A percentile compares a stretch with the other conserved stretches of the same genome.
These are phyloP conservation scores for Boloria euphrosyne DNA, from an alignment of 2,888 invertebrate genomes.

Conservation along the genomic window DNA sequence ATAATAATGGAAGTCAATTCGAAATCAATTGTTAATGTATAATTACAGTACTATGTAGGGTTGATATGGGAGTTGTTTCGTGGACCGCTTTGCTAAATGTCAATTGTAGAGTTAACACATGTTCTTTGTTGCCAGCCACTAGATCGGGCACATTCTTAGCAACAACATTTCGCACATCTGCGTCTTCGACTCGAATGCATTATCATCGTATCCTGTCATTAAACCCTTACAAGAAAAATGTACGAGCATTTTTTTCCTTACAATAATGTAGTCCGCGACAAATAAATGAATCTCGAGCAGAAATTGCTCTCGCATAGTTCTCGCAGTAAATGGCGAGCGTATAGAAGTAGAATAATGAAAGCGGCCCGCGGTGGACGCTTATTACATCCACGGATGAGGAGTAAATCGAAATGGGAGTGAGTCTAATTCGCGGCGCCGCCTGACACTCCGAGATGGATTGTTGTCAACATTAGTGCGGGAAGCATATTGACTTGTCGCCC, in stretches of 20 bases:
- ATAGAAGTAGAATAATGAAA: conserved; percentile 57
- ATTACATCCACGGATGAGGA: conserved; percentile 62
- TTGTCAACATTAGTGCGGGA: conserved; percentile 80
- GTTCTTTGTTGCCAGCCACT: conserved; percentile 52
- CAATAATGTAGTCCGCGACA: conserved; percentile 65
- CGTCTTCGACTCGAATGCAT: conserved; percentile 52
- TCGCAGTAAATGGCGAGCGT: conserved; percentile 49
- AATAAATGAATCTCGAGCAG: conserved; percentile 68
- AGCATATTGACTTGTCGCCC: conserved; percentile 74
- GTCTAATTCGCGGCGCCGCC: conserved; percentile 76
- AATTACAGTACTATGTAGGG: conserved; percentile 6
- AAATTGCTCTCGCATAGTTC: conserved; percentile 66
- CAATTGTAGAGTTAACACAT: conserved; percentile 50
- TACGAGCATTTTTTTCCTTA: conserved; percentile 57
- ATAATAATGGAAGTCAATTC: conserved; percentile 15
- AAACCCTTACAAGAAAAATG: conserved; percentile 65
- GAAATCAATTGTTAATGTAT: conserved; percentile 7
- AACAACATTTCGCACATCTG: conserved; percentile 73
- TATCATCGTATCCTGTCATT: conserved; percentile 77
- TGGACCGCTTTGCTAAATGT: conserved; percentile 30
- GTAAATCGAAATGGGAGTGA: conserved; percentile 80
- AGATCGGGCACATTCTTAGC: conserved; percentile 62
- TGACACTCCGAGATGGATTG: conserved; percentile 78
- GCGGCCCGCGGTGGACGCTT: conserved; percentile 54
- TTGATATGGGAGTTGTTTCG: conserved; percentile 11